Base-by-base conservation (phyloP, 1,140 invertebrate genomes). In the Stegodyphus mimosarum region DNA sequence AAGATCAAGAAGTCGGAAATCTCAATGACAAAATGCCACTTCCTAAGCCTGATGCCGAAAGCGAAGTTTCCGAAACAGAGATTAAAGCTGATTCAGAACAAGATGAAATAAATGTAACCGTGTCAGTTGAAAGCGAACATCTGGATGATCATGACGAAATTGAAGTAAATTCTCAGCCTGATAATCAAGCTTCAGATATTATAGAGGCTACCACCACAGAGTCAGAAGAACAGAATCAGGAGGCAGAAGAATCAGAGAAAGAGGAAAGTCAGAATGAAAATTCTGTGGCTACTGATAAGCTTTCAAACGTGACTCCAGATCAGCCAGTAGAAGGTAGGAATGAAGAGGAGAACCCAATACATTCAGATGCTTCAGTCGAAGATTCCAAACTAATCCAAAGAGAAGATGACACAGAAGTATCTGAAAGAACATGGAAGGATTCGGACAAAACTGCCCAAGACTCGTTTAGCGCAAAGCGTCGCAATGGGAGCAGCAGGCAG, bases 401-500 rank as follows among this genome's bases (percentile, higher is more conserved):
- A 70, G 17, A 18, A 70, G 33, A 70, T 13, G n/a, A 17, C 49
- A 48, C 80, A 48, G 80, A 66, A 53, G 71, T 74, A 7, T 72
- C 6, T 15, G 66, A 15, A 7, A n/a, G 7, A 67, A n/a, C 66
- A 67, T 10, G 18, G 15, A 52, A 83, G 51, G 80, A 83, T 53
- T 15, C 64, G 7, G 49, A 74, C 9, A n/a, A 17, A 67, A 53
- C 66, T 6, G 50, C 18, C 5, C 75, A 49, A 60, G 72, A 84
- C 15, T 48, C 72, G 55, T 84, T 48, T 15, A 84, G 81, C 18
- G 72, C 13, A 18, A 84, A 84, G 51, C 6, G 7, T n/a, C 60
- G 72, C 17, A 84, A 84, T 60, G 81, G 81, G 5, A 84, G 81
- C 18, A 73, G 81, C 10, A 84, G 75, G 5, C 51, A 75, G 52